phyloP scores from a whole-genome alignment of 2,113 vertebrate genomes.

The Marcusenius ussheri region DNA sequence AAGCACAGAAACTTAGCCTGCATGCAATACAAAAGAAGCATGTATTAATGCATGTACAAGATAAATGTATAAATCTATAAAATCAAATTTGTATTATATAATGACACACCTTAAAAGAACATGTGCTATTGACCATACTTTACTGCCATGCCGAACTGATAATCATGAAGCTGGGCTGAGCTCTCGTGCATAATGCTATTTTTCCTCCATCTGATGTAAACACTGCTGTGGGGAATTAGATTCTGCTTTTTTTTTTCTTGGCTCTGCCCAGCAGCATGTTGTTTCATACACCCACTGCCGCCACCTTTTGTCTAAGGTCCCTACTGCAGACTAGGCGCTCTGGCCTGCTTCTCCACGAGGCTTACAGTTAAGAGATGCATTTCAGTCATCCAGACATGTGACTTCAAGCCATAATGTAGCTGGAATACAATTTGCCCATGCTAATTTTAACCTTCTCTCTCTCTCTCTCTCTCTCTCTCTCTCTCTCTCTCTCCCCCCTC shows the following conservation, averaged over 20 bases:
- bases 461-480: neutral
- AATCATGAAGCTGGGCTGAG: neutral
- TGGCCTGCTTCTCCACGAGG: conserved; percentile 15
- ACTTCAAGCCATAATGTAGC: conserved; percentile 22
- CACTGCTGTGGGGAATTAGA: neutral
- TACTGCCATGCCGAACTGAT: neutral
- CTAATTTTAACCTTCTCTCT: conserved; percentile 10
- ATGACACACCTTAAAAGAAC: neutral
- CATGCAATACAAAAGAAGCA: neutral
- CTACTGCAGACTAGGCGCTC: neutral
- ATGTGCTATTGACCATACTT: neutral
- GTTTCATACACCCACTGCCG: neutral
- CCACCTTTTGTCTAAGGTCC: neutral
- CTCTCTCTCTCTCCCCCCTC: neutral
- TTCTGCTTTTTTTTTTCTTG: neutral
- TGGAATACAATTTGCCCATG: conserved; percentile 8
- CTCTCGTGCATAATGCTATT: neutral
- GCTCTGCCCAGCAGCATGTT: neutral
- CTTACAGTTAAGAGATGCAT: conserved; percentile 50
- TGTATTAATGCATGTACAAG: neutral
- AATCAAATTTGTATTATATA: neutral
- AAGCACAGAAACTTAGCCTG: too few relatives aligned
- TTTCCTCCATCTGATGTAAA: neutral
- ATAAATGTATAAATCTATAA: neutral
- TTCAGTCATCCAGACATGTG: conserved; percentile 42